These are phyloP conservation scores for Pleuronectes platessa DNA, from an alignment of 2,113 vertebrate genomes.

Conservation along the genomic window DNA sequence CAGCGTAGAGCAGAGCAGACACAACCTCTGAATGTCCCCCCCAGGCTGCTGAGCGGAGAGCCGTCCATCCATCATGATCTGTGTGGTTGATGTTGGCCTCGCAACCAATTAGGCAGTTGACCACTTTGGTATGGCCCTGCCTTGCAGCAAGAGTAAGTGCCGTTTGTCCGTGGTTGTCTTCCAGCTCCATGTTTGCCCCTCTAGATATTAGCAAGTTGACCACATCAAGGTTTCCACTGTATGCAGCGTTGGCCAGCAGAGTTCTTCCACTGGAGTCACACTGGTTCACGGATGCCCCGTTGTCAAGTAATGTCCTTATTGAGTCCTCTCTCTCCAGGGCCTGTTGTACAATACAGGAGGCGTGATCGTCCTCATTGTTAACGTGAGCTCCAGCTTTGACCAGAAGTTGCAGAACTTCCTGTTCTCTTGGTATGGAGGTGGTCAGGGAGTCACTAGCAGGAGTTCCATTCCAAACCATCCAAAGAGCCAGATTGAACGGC, in stretches of 20 bases:
- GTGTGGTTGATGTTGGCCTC: conserved; percentile 96
- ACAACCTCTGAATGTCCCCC: conserved; percentile 97
- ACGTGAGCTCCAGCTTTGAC: conserved; percentile 97
- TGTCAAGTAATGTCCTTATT: conserved; percentile 93
- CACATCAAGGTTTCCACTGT: conserved; percentile 95
- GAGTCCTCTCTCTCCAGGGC: conserved; percentile 96
- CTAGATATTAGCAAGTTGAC: conserved; percentile 93
- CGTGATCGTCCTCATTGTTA: conserved; percentile 91
- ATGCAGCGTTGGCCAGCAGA: conserved; percentile 91
- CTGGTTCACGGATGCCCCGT: conserved; percentile 94
- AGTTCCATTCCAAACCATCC: conserved; percentile 99
- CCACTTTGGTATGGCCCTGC: conserved; percentile 97
- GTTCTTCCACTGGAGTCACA: conserved; percentile 93
- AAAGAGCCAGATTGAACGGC: conserved; percentile 92
- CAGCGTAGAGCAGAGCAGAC: conserved; percentile 94
- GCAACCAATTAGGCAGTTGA: conserved; percentile 95
- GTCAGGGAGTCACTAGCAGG: conserved; percentile 95
- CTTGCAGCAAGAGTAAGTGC: conserved; percentile 95
- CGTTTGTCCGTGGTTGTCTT: conserved; percentile 93
- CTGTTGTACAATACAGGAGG: conserved; percentile 93
- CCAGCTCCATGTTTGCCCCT: conserved; percentile 92
- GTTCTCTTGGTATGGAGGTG: conserved; percentile 92
- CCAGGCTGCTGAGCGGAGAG: conserved; percentile 94
- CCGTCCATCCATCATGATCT: conserved; percentile 97
- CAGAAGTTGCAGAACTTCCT: conserved; percentile 94